phyloP scores from a whole-genome alignment of 2,888 invertebrate species.

The Pseudococcus jackbeardsleyi region DNA sequence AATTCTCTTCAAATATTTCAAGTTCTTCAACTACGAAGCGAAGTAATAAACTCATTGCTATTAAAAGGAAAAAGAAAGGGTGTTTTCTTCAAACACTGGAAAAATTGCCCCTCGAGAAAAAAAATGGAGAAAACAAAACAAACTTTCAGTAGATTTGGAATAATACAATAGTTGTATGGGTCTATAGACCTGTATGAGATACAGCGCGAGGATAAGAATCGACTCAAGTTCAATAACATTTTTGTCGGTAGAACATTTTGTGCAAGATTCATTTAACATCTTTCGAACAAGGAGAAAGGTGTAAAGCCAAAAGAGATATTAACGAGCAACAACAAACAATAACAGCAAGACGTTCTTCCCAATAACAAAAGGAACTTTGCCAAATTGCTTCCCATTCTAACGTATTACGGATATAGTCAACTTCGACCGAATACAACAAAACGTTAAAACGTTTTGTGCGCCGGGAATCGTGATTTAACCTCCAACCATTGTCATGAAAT shows the following conservation, averaged over 20 bases:
- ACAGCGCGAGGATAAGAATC: neutral
- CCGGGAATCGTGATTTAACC: slow-evolving; percentile 36
- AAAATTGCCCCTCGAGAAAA: neutral
- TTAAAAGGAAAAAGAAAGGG: neutral
- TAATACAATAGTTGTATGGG: neutral
- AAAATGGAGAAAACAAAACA: neutral
- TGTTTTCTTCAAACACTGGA: neutral
- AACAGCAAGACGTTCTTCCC: slow-evolving; percentile 61
- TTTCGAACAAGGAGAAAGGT: slow-evolving; percentile 58
- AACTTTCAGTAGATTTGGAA: neutral
- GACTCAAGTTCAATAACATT: slow-evolving; percentile 12
- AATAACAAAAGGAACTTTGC: slow-evolving; percentile 62
- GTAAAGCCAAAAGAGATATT: slow-evolving; percentile 62
- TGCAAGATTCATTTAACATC: slow-evolving; percentile 54
- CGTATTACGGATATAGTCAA: slow-evolving; percentile 58
- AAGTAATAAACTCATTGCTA: too few species aligned
- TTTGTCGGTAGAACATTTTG: slow-evolving; percentile 26
- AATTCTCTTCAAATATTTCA: too few species aligned
- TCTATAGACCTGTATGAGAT: neutral
- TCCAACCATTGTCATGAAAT: slow-evolving; percentile 23
- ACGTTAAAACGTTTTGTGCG: slow-evolving; percentile 32
- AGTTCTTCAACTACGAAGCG: too few species aligned
- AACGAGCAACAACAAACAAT: slow-evolving; percentile 61
- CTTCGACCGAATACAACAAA: slow-evolving; percentile 42
- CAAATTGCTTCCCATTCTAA: slow-evolving; percentile 60